Conservation (phyloP, 37 sponge, comb jelly and placozoan genomes). For the Halisarca cf. caerulea region DNA sequence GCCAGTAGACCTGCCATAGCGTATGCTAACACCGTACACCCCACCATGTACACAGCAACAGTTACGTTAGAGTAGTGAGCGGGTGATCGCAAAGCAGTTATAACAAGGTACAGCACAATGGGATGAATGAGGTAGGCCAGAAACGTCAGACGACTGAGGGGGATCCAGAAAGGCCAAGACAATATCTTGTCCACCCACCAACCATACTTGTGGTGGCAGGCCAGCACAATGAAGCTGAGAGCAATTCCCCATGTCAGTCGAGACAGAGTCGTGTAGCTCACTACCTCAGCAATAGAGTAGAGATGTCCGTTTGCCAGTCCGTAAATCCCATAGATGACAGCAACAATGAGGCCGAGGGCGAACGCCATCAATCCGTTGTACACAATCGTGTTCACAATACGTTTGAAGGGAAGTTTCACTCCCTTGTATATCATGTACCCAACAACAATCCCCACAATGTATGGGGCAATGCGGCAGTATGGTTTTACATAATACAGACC, state of each 20-base stretch:
- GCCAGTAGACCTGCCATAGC: conserved; percentile 59
- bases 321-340: conserved; percentile 63
- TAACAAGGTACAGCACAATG: conserved; percentile 57
- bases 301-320: conserved; percentile 52
- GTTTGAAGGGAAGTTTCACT: background rate
- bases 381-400: background rate
- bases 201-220: conserved; percentile 85
- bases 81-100: conserved; percentile 11
- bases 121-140: conserved; percentile 86
- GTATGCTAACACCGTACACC: conserved; percentile 60
- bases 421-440: conserved; percentile 71
- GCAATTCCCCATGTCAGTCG: conserved; percentile 72
- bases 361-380: conserved; percentile 41
- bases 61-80: conserved; percentile 41
- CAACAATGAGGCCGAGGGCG: conserved; percentile 24
- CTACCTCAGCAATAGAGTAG: conserved; percentile 46
- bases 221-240: conserved; percentile 62
- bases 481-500: conserved; percentile 62
- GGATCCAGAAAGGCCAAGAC: conserved; percentile 85
- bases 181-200: conserved; percentile 69
- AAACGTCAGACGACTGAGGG: conserved; percentile 86
- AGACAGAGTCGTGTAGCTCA: conserved; percentile 59
- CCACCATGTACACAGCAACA: conserved; percentile 46
- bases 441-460: conserved; percentile 77
- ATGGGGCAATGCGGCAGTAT: conserved; percentile 69